phyloP scores from a whole-genome alignment of 2,797 vertebrate genomes.

The Spheniscus humboldti region DNA sequence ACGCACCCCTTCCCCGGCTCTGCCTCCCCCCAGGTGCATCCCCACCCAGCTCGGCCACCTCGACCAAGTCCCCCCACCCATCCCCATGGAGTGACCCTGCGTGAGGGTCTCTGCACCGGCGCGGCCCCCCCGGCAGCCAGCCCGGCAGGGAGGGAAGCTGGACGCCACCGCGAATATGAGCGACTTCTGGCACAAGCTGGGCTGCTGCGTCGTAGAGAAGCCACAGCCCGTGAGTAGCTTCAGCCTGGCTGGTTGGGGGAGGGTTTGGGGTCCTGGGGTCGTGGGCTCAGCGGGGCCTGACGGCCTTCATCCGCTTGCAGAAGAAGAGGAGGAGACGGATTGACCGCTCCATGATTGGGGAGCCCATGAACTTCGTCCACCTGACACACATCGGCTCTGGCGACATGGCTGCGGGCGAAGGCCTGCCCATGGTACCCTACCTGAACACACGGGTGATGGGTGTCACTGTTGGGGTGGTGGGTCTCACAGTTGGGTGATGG shows the following conservation, averaged over 20 bases:
- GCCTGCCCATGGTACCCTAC: constrained; percentile 77
- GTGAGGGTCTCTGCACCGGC: background rate
- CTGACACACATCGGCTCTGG: constrained; percentile 91
- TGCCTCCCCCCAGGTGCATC: background rate
- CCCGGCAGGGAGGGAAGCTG: constrained; percentile 55
- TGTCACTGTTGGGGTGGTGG: background rate
- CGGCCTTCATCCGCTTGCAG: constrained; percentile 19
- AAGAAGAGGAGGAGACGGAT: constrained; percentile 86
- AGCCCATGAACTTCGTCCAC: constrained; percentile 91
- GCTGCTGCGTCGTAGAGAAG: constrained; percentile 91
- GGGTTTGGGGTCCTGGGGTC: fast-evolving
- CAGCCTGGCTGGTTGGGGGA: fast-evolving
- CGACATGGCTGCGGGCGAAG: constrained; percentile 82
- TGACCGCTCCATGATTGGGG: constrained; percentile 89
- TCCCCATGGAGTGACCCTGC: constrained; percentile 50
- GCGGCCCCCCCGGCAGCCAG: background rate
- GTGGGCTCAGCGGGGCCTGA: fast-evolving
- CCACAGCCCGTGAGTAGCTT: constrained; percentile 83
- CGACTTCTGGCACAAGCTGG: constrained; percentile 95
- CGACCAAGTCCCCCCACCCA: fast-evolving
- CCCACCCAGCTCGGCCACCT: background rate
- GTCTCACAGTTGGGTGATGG: background rate
- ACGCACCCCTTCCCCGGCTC: background rate
- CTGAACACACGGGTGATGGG: fast-evolving
- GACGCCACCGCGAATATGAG: constrained; percentile 80